These are phyloP conservation scores for Drosophila tani DNA, from an alignment of 1,140 invertebrate species.

Conservation along the genomic window DNA sequence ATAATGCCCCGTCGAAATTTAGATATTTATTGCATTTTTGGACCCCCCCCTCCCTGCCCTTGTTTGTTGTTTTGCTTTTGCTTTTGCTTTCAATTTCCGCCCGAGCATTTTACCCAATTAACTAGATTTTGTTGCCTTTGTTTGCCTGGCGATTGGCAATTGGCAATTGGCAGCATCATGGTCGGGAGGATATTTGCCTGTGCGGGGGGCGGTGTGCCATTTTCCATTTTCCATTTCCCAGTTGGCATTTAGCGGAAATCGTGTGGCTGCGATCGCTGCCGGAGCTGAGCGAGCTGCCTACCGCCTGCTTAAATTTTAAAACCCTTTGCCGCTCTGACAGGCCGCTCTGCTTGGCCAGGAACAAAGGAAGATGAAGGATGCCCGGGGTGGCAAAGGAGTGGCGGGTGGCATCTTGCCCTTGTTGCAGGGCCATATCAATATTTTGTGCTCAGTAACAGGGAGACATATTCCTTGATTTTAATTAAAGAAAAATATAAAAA, in stretches of 20 bases:
- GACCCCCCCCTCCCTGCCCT: background rate
- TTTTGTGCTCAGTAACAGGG: background rate
- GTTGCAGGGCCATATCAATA: background rate
- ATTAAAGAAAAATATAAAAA: no score
- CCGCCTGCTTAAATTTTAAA: conserved; percentile 22
- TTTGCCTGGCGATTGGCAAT: conserved; percentile 34
- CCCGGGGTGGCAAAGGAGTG: background rate
- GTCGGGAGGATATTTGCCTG: conserved; percentile 12
- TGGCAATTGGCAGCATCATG: conserved; percentile 12
- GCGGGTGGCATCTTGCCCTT: background rate
- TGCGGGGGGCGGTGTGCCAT: conserved; percentile 2
- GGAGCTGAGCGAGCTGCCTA: background rate
- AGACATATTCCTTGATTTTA: no score
- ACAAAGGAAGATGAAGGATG: conserved; percentile 31
- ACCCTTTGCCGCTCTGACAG: conserved; percentile 1
- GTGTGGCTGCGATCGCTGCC: conserved; percentile 46
- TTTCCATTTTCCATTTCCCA: conserved; percentile 50
- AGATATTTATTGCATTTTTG: conserved; percentile 77
- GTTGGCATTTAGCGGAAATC: conserved; percentile 65
- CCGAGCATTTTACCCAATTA: conserved; percentile 77
- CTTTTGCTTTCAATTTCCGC: conserved; percentile 80
- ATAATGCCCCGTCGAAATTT: conserved; percentile 66
- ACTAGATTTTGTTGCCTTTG: conserved; percentile 76
- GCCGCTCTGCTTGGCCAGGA: background rate
- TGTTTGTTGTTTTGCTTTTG: conserved; percentile 39